Percentiles rank a stretch among this genome's conserved stretches.
Conservation (phyloP, 2,113 vertebrate species). For the Epinephelus cyanopodus region DNA sequence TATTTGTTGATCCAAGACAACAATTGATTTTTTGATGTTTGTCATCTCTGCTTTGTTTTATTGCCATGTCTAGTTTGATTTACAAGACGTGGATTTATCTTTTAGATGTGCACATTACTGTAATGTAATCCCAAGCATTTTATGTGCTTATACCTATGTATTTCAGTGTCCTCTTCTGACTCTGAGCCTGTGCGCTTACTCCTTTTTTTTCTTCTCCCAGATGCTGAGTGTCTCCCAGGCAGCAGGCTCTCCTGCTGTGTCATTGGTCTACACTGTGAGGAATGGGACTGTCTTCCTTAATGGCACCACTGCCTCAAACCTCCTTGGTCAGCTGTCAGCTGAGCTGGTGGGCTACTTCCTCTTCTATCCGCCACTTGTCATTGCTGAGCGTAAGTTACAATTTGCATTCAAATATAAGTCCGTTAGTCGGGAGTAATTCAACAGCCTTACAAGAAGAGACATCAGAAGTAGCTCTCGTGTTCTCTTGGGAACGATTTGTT, state of each 20-base stretch:
- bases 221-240: slow-evolving; percentile 90
- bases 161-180: slow-evolving; percentile 1
- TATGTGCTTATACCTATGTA: neutral
- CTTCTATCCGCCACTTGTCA: slow-evolving; percentile 94
- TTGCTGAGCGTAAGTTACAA: slow-evolving; percentile 94
- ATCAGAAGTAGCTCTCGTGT: slow-evolving; percentile 11
- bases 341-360: slow-evolving; percentile 98
- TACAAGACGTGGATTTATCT: neutral
- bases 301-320: slow-evolving; percentile 92
- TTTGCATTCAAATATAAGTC: slow-evolving; percentile 42
- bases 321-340: slow-evolving; percentile 95
- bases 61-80: neutral
- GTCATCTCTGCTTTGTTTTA: neutral
- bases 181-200: slow-evolving; percentile 60
- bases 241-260: slow-evolving; percentile 89
- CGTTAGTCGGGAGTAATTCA: slow-evolving; percentile 21
- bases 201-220: slow-evolving; percentile 75
- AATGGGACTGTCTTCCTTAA: slow-evolving; percentile 92
- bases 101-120: slow-evolving; percentile 21
- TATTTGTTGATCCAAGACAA: slow-evolving; percentile 27
- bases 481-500: slow-evolving; percentile 33
- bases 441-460: slow-evolving; percentile 26
- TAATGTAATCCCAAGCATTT: slow-evolving; percentile 13
- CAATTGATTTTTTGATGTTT: slow-evolving; percentile 26
- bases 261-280: slow-evolving; percentile 92